phyloP scores from a whole-genome alignment of 53 echinoderm and acorn worm species.

The Holothuria leucospilota region DNA sequence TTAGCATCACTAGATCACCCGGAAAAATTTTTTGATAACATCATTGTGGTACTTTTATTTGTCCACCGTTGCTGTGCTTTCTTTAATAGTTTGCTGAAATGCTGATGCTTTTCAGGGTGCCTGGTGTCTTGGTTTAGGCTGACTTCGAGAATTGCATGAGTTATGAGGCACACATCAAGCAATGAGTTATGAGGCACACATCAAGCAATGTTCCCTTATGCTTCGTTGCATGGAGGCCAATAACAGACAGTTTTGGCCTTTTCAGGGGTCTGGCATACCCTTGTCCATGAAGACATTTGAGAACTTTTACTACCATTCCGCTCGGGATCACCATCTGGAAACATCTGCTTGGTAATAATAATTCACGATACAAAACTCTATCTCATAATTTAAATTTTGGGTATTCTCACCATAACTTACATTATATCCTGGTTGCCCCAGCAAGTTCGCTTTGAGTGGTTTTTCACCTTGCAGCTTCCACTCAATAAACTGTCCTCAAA shows the following conservation, averaged over 20 bases:
- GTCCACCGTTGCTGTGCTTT: not conserved
- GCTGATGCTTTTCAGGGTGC: constrained; percentile 42
- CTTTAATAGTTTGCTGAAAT: not conserved
- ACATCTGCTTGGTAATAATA: constrained; percentile 4
- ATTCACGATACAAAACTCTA: not conserved
- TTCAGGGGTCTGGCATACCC: constrained; percentile 37
- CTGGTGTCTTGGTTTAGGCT: constrained; percentile 35
- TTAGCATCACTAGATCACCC: constrained; percentile 13
- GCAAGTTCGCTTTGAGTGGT: not conserved
- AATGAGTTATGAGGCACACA: constrained; percentile 32
- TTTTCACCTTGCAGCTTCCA: not conserved
- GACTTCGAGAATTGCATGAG: constrained; percentile 40
- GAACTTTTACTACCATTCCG: constrained; percentile 4
- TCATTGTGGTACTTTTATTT: constrained; percentile 23
- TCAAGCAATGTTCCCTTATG: constrained; percentile 14
- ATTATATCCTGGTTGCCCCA: not conserved
- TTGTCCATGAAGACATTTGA: constrained; percentile 28
- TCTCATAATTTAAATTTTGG: not conserved
- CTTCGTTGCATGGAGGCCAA: constrained; percentile 57
- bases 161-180: too few relatives aligned
- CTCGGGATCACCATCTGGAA: constrained; percentile 32
- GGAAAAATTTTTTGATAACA: not conserved
- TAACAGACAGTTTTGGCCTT: not conserved
- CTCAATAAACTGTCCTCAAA: not conserved
- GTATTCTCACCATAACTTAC: constrained; percentile 33